phyloP scores from a whole-genome alignment of 2,797 vertebrate species.

The Cryptoblepharus egeriae region DNA sequence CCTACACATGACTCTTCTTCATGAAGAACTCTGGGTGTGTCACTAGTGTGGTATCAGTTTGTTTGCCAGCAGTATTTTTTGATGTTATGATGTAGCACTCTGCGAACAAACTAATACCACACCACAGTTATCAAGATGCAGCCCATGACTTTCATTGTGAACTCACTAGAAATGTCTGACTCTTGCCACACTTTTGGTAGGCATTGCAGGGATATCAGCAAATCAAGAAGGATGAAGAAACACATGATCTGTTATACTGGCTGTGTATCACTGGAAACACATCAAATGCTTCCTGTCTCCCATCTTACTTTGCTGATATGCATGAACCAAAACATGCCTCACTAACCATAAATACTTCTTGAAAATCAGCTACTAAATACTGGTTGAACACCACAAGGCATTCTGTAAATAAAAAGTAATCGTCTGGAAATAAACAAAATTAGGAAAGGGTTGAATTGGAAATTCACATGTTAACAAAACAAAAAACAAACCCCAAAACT shows the following conservation, averaged over 20 bases:
- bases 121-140: constrained; percentile 1
- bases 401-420: constrained; percentile 6
- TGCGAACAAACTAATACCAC: constrained; percentile 5
- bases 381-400: constrained; percentile 66
- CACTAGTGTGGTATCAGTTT: constrained; percentile 22
- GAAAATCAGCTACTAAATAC: constrained; percentile 49
- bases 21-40: constrained; percentile 34
- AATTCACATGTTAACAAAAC: constrained; percentile 60
- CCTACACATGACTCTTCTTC: constrained; percentile 30
- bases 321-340: constrained; percentile 26
- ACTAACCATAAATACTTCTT: constrained; percentile 36
- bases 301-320: constrained; percentile 55
- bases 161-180: background rate
- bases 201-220: constrained; percentile 40
- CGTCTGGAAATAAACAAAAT: background rate
- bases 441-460: constrained; percentile 42
- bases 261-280: background rate
- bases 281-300: constrained; percentile 59
- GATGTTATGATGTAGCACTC: no score
- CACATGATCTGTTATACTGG: constrained; percentile 44
- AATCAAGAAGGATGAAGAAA: constrained; percentile 57
- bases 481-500: no score
- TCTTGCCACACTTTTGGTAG: constrained; percentile 34
- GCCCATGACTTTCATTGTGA: constrained; percentile 29
- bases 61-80: background rate